Conservation (phyloP, 2,888 invertebrate species). For the Melieria omissa region DNA sequence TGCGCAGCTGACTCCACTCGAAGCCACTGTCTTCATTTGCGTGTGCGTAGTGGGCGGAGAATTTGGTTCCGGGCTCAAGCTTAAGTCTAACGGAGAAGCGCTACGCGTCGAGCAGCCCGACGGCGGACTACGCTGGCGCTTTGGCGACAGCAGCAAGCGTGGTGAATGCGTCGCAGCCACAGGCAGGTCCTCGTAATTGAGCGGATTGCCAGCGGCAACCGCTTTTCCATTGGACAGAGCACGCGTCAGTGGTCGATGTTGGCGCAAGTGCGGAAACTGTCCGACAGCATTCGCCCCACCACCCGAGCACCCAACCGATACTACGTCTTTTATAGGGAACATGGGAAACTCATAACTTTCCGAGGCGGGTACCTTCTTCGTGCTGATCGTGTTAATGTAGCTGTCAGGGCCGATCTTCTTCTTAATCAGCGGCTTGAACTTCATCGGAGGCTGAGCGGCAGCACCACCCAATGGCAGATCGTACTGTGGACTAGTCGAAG, state of each 20-base stretch:
- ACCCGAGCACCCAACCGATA: conserved; percentile 31
- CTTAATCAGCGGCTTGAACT: conserved; percentile 72
- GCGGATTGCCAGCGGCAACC: conserved; percentile 49
- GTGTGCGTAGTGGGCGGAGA: conserved; percentile 29
- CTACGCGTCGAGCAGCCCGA: conserved; percentile 66
- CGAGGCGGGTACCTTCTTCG: conserved; percentile 65
- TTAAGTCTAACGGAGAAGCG: conserved; percentile 64
- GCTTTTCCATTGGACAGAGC: conserved; percentile 72
- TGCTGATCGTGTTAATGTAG: conserved; percentile 74
- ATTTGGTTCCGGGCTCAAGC: conserved; percentile 50
- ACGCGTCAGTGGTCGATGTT: conserved; percentile 77
- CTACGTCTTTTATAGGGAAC: conserved; percentile 54
- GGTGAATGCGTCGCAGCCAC: conserved; percentile 50
- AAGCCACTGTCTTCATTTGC: conserved; percentile 14
- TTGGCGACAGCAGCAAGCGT: conserved; percentile 58
- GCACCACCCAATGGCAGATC: conserved; percentile 42
- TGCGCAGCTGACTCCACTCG: not conserved
- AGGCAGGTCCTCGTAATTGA: conserved; percentile 49
- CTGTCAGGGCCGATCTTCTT: conserved; percentile 79
- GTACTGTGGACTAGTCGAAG: conserved; percentile 48
- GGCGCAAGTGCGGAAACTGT: conserved; percentile 59
- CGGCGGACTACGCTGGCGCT: conserved; percentile 63
- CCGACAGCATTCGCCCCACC: conserved; percentile 35
- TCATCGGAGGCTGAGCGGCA: conserved; percentile 57
- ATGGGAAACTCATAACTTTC: conserved; percentile 64